These are phyloP conservation scores for Cancer borealis DNA, from an alignment of 2,888 invertebrate genomes.

Conservation along the genomic window DNA sequence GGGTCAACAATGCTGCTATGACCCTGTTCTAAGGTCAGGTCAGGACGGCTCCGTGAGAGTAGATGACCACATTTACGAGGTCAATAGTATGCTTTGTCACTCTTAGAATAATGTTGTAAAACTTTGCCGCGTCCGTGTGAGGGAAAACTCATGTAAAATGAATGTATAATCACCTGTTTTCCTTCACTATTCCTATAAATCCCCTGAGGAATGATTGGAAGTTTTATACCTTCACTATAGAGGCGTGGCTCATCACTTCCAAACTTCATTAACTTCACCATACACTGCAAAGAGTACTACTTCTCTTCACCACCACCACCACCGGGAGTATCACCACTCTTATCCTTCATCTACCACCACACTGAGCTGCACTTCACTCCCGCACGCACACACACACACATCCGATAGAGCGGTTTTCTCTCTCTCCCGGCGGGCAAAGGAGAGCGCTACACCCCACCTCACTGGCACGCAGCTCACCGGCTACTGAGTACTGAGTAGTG, in stretches of 20 bases:
- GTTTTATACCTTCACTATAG: neutral
- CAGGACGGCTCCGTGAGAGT: neutral
- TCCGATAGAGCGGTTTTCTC: neutral
- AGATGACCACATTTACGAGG: neutral
- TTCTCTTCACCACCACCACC: neutral
- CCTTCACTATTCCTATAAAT: neutral
- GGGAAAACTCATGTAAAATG: neutral
- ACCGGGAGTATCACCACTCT: neutral
- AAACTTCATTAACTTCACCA: neutral
- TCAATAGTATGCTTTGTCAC: neutral
- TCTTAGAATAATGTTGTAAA: neutral
- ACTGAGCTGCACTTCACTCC: neutral
- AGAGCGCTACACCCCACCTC: slow-evolving; percentile 33
- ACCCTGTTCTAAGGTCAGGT: neutral
- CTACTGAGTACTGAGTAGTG: neutral
- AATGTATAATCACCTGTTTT: neutral
- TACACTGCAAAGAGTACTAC: neutral
- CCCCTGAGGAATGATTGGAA: neutral
- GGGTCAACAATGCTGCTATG: neutral
- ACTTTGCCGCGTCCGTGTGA: neutral
- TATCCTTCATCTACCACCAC: neutral
- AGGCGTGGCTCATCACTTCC: neutral
- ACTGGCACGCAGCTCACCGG: slow-evolving; percentile 42
- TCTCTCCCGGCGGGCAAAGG: neutral
- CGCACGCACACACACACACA: neutral